Percentiles rank a stretch among this genome's conserved stretches.
phyloP scores from a whole-genome alignment of 2,888 invertebrate genomes.

The Cephus sareptanus region DNA sequence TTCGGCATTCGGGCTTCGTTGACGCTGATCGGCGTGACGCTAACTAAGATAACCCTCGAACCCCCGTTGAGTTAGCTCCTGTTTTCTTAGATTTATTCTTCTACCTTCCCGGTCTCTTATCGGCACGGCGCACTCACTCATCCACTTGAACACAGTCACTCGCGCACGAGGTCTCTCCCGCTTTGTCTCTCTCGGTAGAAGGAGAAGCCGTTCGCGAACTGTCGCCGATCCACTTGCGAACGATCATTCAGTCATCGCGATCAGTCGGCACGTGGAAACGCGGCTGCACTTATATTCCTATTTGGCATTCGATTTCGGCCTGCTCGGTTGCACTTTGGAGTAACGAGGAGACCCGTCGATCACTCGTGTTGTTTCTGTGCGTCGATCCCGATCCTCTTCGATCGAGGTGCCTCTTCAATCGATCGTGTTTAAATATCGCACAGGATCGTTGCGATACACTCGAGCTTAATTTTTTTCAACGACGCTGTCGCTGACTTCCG shows the following conservation, averaged over 20 bases:
- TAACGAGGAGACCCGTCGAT: neutral
- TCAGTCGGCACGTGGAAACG: slow-evolving; percentile 19
- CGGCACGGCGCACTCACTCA: neutral
- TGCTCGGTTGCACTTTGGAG: neutral
- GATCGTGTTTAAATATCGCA: neutral
- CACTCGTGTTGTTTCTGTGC: neutral
- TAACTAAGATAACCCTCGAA: neutral
- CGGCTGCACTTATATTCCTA: slow-evolving; percentile 13
- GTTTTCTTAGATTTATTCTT: neutral
- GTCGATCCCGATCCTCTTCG: neutral
- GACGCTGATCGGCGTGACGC: neutral
- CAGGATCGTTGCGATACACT: neutral
- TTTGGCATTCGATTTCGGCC: neutral
- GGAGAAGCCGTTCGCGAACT: neutral
- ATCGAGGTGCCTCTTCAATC: neutral
- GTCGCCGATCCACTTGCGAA: slow-evolving; percentile 1
- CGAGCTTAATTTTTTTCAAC: neutral
- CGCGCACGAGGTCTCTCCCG: neutral
- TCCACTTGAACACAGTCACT: neutral
- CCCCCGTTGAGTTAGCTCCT: neutral
- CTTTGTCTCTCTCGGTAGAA: neutral
- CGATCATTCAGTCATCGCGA: slow-evolving; percentile 19
- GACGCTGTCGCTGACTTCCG: neutral
- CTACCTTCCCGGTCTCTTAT: neutral
- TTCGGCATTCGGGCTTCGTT: slow-evolving; percentile 58